Evolutionary conservation across 2,113 vertebrate genomes (phyloP).

Genomic region (Accipiter cooperii): DNA sequence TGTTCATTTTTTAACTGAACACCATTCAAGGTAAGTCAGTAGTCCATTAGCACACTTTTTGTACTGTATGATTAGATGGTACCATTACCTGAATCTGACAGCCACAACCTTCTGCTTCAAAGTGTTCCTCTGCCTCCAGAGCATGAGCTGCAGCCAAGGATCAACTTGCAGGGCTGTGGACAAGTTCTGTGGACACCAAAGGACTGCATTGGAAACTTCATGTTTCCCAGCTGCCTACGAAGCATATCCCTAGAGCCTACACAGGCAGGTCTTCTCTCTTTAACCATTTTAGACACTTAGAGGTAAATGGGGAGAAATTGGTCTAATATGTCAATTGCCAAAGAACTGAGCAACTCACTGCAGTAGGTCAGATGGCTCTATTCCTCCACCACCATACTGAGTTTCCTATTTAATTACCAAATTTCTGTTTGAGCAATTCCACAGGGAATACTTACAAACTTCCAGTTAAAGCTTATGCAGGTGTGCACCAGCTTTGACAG

Average conservation of each 20-base stretch:
- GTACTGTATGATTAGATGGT: not conserved
- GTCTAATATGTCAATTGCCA: not conserved
- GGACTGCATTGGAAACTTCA: not conserved
- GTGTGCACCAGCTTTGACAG: not conserved
- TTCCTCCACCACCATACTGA: not conserved
- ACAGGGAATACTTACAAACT: not conserved
- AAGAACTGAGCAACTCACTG: not conserved
- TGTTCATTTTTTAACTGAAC: not conserved
- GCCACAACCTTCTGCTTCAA: not conserved
- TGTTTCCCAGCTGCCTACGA: accelerated
- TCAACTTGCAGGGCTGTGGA: not conserved
- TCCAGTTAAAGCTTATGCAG: not conserved
- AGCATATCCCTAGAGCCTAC: too few relatives aligned
- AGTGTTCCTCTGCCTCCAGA: not conserved
- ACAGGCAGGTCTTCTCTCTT: not conserved
- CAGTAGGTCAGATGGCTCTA: not conserved
- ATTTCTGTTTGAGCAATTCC: not conserved
- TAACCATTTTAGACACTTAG: not conserved
- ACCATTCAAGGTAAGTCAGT: not conserved
- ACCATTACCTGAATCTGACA: not conserved
- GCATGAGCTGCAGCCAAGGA: not conserved
- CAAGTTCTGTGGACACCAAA: not conserved
- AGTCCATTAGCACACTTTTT: not conserved
- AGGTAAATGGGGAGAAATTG: not conserved
- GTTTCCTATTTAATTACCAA: not conserved